A percentile compares a stretch with the other conserved stretches of the same genome.
Evolutionary conservation across 2,797 vertebrate genomes (phyloP).

Genomic region (Stomatorhinus walkeri): DNA sequence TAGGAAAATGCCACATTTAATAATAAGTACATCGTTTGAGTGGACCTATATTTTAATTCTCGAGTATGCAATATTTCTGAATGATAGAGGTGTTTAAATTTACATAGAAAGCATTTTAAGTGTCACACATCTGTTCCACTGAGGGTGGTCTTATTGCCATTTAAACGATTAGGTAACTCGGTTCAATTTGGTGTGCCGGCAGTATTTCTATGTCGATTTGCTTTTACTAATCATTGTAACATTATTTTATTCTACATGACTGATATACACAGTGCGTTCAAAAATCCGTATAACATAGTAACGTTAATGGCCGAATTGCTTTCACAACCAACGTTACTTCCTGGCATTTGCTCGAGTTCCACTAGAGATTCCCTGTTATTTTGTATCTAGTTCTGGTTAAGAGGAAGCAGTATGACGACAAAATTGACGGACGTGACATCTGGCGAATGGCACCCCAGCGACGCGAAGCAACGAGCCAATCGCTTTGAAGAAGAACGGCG

Average conservation of each 20-base stretch:
- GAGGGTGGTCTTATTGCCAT: not conserved
- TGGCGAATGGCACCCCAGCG: slow-evolving; percentile 40
- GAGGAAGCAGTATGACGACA: slow-evolving; percentile 57
- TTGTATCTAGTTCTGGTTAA: slow-evolving; percentile 39
- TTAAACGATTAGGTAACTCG: not conserved
- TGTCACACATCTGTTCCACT: not conserved
- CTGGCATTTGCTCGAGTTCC: slow-evolving; percentile 45
- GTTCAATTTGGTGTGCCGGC: not conserved
- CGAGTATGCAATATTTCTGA: not conserved
- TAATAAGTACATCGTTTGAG: not conserved
- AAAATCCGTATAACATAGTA: not conserved
- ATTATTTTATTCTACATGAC: not conserved
- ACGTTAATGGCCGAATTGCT: slow-evolving; percentile 15
- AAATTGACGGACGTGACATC: slow-evolving; percentile 34
- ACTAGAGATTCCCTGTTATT: slow-evolving; percentile 27
- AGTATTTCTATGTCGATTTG: not conserved
- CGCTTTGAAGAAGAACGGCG: slow-evolving; percentile 65
- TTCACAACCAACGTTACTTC: slow-evolving; percentile 30
- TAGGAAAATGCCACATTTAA: not conserved
- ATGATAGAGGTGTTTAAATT: not conserved
- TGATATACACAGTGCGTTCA: not conserved
- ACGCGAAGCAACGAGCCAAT: slow-evolving; percentile 56
- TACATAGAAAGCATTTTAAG: not conserved
- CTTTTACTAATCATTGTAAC: not conserved
- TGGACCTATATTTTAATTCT: not conserved